Evolutionary conservation across 1,140 invertebrate species (phyloP).

Genomic region (Zaprionus vittiger): DNA sequence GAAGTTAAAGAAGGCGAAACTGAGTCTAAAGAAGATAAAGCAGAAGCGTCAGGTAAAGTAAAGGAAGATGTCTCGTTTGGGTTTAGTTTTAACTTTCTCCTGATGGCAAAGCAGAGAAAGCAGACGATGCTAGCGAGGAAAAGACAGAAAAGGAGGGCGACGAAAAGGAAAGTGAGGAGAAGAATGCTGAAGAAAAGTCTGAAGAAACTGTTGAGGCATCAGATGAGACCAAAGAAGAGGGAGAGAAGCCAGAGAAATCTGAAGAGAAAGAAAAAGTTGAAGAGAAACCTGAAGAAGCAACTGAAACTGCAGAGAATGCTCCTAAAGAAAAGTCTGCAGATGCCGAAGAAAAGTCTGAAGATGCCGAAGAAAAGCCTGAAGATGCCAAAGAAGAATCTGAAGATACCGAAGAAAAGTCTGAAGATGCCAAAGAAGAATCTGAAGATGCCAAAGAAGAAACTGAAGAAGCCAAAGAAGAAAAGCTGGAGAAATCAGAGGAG

Average conservation of each 20-base stretch:
- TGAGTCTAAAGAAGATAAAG: constrained; percentile 47
- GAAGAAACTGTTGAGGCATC: constrained; percentile 1
- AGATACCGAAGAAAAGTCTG: constrained; percentile 16
- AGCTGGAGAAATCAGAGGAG: background rate
- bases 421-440: constrained; percentile 16
- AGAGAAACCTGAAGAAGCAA: background rate
- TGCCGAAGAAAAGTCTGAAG: constrained; percentile 1
- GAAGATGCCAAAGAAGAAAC: background rate
- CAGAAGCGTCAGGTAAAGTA: constrained; percentile 65
- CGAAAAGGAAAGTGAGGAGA: constrained; percentile 1
- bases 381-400: constrained; percentile 20
- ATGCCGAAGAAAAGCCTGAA: constrained; percentile 19
- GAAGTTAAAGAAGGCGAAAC: constrained; percentile 46
- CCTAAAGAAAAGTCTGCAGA: background rate
- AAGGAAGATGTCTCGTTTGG: background rate
- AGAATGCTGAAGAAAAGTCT: constrained; percentile 23
- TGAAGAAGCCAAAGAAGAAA: constrained; percentile 1
- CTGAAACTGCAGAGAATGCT: constrained; percentile 3
- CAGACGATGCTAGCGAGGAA: constrained; percentile 22
- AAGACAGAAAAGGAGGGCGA: constrained; percentile 22
- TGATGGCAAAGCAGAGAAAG: constrained; percentile 40
- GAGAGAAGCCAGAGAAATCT: constrained; percentile 6
- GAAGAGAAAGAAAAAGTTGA: constrained; percentile 9
- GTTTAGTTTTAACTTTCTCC: constrained; percentile 40
- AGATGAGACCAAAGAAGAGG: constrained; percentile 9